Base-by-base conservation (phyloP, 2,888 invertebrate species). In the Papilio demoleus region DNA sequence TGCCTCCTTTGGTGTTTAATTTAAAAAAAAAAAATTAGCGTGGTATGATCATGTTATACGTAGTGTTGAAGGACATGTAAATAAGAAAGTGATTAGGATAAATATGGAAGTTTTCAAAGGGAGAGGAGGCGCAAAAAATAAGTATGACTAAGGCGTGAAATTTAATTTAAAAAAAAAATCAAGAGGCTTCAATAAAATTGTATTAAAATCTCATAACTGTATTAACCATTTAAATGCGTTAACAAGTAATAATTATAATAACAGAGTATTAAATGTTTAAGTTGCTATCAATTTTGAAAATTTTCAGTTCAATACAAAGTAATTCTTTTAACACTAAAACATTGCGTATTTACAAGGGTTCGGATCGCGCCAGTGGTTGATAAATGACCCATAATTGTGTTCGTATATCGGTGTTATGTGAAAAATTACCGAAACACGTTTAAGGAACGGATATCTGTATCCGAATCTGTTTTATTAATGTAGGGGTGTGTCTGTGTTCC, bases 351-450 rank as follows among this genome's bases (percentile, higher is more conserved):
- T 65, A 40, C 50, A 61, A 27, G 56, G 11, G 17, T 27, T 34
- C 34, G 34, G 60, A 53, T 64, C 58, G 65, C 45, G 11, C 64
- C 71, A 70, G 31, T 34, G 65, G 77, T 27, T 87, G 86, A 88
- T 88, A 85, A 87, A 88, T 85, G 81, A 79, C 80, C 75, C 64
- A 82, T 88, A 88, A 88, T 88, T 88, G 88, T 87, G 80, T 75
- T 79, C 78, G 74, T 74, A 81, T 84, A 86, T 86, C 82, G 79
- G 76, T 80, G 82, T 79, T 83, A 81, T 76, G 78, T 80, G 84
- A 87, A 86, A 86, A 86, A 88, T 86, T 73, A 78, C 76, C 75
- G 74, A 76, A 77, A 85, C 68, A 66, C 71, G 70, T 66, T 68
- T 67, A 70, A 72, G 66, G 68, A 67, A 70, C 71, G 34, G 68